Evolutionary conservation across 2,113 vertebrate species (phyloP).

Genomic region (Suricata suricatta): DNA sequence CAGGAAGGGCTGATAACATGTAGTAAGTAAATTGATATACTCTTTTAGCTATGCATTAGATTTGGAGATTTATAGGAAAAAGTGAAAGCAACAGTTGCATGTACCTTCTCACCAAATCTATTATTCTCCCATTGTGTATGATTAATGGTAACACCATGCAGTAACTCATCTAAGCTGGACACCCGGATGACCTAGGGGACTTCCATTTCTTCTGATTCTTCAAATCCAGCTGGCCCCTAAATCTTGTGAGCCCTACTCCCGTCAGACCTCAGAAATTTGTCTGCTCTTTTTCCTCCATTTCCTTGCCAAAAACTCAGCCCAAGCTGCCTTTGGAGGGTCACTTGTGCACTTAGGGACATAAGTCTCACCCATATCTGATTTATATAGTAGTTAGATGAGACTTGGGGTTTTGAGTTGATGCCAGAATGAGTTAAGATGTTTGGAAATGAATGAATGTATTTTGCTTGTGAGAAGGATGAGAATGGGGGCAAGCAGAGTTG

Average conservation of each 20-base stretch:
- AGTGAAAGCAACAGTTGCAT: not conserved
- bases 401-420: not conserved
- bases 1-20: not conserved
- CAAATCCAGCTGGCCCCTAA: not conserved
- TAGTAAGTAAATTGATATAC: not conserved
- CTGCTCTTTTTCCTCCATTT: not conserved
- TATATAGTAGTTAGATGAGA: not conserved
- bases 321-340: not conserved
- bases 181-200: not conserved
- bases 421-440: not conserved
- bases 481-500: fast-evolving
- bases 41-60: not conserved
- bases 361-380: not conserved
- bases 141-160: not conserved
- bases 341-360: fast-evolving
- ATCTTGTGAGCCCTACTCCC: not conserved
- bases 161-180: not conserved
- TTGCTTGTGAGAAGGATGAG: not conserved
- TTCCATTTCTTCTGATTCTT: not conserved
- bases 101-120: not conserved
- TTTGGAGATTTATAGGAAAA: not conserved
- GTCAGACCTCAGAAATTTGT: not conserved
- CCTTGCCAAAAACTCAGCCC: not conserved
- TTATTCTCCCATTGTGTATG: not conserved
- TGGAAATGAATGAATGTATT: not conserved